A percentile compares a stretch with the other conserved stretches of the same genome.
These are phyloP conservation scores for Chironomus tentans DNA, from an alignment of 2,888 invertebrate genomes.

Conservation along the genomic window DNA sequence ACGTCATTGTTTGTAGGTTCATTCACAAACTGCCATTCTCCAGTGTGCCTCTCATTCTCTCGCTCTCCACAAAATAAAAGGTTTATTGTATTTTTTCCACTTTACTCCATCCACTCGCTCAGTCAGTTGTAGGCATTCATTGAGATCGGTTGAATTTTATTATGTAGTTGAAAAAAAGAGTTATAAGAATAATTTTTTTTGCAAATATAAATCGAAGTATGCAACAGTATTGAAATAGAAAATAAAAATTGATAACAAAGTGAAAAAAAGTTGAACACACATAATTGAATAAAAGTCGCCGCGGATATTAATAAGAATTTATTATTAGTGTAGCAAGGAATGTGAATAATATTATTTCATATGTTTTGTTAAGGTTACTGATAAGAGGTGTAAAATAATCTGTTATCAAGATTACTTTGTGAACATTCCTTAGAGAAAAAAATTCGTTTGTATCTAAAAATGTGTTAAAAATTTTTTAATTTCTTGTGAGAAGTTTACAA, in stretches of 20 bases:
- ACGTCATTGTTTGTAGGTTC: slow-evolving; percentile 16
- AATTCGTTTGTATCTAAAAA: no score
- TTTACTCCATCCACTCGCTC: background rate
- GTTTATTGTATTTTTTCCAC: background rate
- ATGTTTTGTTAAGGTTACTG: no score
- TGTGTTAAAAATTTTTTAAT: no score
- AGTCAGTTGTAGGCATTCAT: background rate
- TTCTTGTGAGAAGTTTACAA: background rate
- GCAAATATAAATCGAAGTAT: background rate
- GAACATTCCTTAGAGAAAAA: background rate
- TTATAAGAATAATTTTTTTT: background rate
- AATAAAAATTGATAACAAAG: background rate
- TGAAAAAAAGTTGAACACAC: background rate
- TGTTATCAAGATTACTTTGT: background rate
- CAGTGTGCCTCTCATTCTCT: background rate
- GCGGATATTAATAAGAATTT: no score
- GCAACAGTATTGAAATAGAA: background rate
- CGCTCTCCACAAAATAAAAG: background rate
- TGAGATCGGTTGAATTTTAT: slow-evolving; percentile 10
- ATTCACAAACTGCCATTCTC: background rate
- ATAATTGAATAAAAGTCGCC: background rate
- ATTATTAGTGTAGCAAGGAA: no score
- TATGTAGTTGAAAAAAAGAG: background rate
- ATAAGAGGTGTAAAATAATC: no score
- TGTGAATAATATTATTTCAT: no score